Base-by-base conservation (phyloP, 1,140 invertebrate genomes). In the Drosophila ohnishii region DNA sequence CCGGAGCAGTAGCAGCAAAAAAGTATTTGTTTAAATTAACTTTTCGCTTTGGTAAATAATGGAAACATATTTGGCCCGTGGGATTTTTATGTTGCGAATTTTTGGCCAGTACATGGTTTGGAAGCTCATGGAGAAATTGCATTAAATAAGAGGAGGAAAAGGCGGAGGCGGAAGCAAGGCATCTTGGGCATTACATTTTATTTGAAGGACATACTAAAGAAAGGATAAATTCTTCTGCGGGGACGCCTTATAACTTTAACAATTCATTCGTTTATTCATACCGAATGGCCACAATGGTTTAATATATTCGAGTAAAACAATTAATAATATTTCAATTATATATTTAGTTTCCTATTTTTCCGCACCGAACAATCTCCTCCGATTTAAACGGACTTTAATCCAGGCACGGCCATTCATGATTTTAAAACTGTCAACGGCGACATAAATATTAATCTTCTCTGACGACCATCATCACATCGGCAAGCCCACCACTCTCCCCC, bases 351-450 rank as follows among this genome's bases (percentile, higher is more conserved):
- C 16, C 11, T 30, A 14, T 22, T 19, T 16, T 66, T 67, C 14
- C 37, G 13, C 22, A 48, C n/a, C 11, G 3, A 44, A 16, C 13
- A 35, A n/a, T 60, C 40, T n/a, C 34, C 50, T 35, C 42, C 16
- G 44, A 19, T 11, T n/a, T 44, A 16, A 35, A 13, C n/a, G 9
- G 30, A 63, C 37, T 58, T 10, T 66, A 44, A 45, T 37, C 44
- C 51, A 51, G 39, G 70, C 48, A 35, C 53, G 70, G 37, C 57
- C 83, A 86, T 87, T 82, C 83, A 83, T 79, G 83, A 73, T 74
- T 88, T 83, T 79, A 66, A 80, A 86, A 83, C 84, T 86, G 83
- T 86, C 83, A 86, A 78, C 82, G 78, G n/a, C 35, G 35, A 75
- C 84, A 88, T 86, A 77, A 86, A 83, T 76, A 86, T 87, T 83